A percentile compares a stretch with the other conserved stretches of the same genome.
Conservation (phyloP, 2,797 vertebrate species). For the Hafferia zeledoni region DNA sequence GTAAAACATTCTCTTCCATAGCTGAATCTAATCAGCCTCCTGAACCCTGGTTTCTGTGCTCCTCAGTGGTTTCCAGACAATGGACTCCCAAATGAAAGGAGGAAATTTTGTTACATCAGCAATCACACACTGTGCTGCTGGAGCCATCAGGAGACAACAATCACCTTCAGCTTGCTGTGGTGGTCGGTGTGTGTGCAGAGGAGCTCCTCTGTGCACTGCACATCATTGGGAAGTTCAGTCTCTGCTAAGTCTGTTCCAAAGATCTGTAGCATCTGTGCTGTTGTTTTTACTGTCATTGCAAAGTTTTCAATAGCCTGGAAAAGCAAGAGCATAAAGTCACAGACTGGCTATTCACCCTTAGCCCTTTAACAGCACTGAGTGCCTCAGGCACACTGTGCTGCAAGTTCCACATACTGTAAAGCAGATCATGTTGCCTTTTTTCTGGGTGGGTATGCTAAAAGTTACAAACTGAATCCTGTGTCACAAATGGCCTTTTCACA, state of each 20-base stretch:
- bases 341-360: not conserved
- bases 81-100: not conserved
- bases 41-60: not conserved
- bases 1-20: not conserved
- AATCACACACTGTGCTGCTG: not conserved
- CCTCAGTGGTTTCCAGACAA: not conserved
- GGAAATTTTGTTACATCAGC: not conserved
- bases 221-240: slow-evolving; percentile 89
- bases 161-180: slow-evolving; percentile 87
- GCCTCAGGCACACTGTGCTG: not conserved
- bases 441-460: not conserved
- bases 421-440: not conserved
- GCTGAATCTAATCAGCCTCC: not conserved
- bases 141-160: not conserved
- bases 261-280: slow-evolving; percentile 89
- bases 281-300: slow-evolving; percentile 92
- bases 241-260: slow-evolving; percentile 88
- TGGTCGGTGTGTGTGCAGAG: slow-evolving; percentile 84
- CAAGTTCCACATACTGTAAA: not conserved
- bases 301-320: slow-evolving; percentile 94
- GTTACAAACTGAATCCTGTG: not conserved
- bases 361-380: not conserved
- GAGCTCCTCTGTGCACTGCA: slow-evolving; percentile 89
- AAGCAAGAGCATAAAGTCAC: not conserved
- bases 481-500: not conserved